phyloP scores from a whole-genome alignment of 1,140 invertebrate genomes.

The Eueides isabella region DNA sequence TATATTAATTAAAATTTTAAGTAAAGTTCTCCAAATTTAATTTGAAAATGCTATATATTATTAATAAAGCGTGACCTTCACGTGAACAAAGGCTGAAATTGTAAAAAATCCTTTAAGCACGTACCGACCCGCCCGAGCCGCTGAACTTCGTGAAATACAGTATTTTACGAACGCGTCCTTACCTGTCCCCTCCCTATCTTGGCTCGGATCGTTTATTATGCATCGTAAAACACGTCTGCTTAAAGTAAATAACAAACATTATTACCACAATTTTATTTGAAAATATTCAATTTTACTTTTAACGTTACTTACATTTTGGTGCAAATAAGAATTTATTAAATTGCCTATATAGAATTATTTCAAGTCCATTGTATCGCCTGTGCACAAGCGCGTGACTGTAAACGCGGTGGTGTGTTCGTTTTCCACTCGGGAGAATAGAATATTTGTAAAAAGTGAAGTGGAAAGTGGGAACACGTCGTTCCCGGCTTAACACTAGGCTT shows the following conservation, averaged over 20 bases:
- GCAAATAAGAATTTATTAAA: neutral
- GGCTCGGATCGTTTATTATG: constrained; percentile 35
- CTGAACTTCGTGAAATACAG: constrained; percentile 18
- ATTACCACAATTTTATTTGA: neutral
- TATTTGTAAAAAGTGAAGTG: too few relatives aligned
- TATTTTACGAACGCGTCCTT: constrained; percentile 33
- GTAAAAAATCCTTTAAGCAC: constrained; percentile 13
- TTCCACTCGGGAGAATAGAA: too few relatives aligned
- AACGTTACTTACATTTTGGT: neutral
- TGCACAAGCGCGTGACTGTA: too few relatives aligned
- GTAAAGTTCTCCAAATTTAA: neutral
- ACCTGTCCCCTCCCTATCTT: constrained; percentile 28
- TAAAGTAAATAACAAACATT: constrained; percentile 10
- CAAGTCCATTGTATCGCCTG: too few relatives aligned
- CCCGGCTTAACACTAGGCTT: too few relatives aligned
- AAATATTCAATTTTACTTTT: neutral
- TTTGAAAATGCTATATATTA: neutral
- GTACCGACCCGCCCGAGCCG: constrained; percentile 1
- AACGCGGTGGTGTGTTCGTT: too few relatives aligned
- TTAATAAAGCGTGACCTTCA: constrained; percentile 7
- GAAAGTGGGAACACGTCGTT: too few relatives aligned
- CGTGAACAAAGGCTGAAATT: neutral
- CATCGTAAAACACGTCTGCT: constrained; percentile 29
- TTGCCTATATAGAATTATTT: too few relatives aligned
- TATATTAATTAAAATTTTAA: too few relatives aligned